Evolutionary conservation across 2,797 vertebrate genomes (phyloP).

Genomic region (Carduelis carduelis): DNA sequence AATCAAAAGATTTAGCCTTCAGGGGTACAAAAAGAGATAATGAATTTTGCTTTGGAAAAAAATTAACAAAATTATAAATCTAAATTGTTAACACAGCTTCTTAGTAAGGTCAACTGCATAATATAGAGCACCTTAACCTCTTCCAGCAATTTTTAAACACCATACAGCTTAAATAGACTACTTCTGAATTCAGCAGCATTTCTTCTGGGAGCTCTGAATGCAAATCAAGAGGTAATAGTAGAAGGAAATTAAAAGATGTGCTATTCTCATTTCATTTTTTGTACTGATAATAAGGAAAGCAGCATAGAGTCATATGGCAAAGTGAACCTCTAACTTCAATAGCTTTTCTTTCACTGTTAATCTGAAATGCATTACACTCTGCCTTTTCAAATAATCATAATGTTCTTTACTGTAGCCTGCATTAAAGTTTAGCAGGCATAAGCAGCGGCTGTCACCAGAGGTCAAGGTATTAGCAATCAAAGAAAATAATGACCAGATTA

Average conservation of each 20-base stretch:
- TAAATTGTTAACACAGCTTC: conserved; percentile 69
- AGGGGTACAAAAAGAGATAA: conserved; percentile 66
- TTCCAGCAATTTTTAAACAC: conserved; percentile 71
- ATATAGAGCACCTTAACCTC: conserved; percentile 64
- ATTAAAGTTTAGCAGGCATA: conserved; percentile 51
- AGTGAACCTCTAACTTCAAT: conserved; percentile 65
- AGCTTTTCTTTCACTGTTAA: conserved; percentile 68
- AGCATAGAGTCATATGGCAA: conserved; percentile 48
- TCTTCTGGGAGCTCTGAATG: conserved; percentile 74
- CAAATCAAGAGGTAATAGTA: conserved; percentile 73
- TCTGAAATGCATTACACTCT: conserved; percentile 68
- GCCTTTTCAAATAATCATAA: conserved; percentile 67
- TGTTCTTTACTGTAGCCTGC: conserved; percentile 63
- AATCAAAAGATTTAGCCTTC: conserved; percentile 69
- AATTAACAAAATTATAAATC: conserved; percentile 72
- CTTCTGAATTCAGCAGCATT: conserved; percentile 70
- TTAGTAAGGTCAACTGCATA: conserved; percentile 72
- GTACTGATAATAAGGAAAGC: conserved; percentile 69
- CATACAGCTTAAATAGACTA: conserved; percentile 71
- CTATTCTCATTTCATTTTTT: conserved; percentile 73
- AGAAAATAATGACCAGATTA: conserved; percentile 68
- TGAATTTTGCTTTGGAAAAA: conserved; percentile 64
- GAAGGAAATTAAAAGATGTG: conserved; percentile 75
- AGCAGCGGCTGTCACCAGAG: conserved; percentile 63
- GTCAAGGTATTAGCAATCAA: conserved; percentile 68